These are phyloP conservation scores for Troglohyphantes excavatus DNA, from an alignment of 2,888 invertebrate genomes.

Conservation along the genomic window DNA sequence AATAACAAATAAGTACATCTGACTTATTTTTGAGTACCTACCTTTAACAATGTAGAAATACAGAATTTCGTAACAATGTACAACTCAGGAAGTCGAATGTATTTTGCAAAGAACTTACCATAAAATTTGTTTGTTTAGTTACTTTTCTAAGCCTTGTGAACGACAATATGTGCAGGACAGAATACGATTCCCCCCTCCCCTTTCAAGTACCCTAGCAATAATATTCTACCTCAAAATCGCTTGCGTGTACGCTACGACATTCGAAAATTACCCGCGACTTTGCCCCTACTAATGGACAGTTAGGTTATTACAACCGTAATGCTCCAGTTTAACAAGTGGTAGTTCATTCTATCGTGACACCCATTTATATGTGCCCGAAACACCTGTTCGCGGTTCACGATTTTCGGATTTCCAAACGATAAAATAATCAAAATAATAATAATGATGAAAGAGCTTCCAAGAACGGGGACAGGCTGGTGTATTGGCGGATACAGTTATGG, in stretches of 20 bases:
- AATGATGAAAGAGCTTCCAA: background rate
- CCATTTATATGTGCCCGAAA: conserved; percentile 63
- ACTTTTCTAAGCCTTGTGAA: no score
- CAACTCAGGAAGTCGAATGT: no score
- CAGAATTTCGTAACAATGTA: no score
- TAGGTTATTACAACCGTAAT: conserved; percentile 50
- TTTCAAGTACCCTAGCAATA: no score
- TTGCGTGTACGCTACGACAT: background rate
- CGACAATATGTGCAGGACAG: no score
- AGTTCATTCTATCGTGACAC: conserved; percentile 50
- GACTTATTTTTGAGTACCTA: no score
- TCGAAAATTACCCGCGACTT: conserved; percentile 21
- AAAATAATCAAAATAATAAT: conserved; percentile 18
- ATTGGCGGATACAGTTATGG: background rate
- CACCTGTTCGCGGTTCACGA: conserved; percentile 57
- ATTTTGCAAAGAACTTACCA: no score
- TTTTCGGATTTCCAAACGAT: conserved; percentile 21
- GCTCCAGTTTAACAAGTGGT: conserved; percentile 41
- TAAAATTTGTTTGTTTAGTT: no score
- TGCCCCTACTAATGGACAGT: conserved; percentile 53
- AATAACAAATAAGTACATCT: no score
- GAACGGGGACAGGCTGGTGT: background rate
- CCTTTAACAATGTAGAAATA: no score
- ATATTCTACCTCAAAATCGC: background rate
- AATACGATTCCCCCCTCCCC: no score